Conservation (phyloP, 2,888 invertebrate genomes). For the Apotomis turbidana region DNA sequence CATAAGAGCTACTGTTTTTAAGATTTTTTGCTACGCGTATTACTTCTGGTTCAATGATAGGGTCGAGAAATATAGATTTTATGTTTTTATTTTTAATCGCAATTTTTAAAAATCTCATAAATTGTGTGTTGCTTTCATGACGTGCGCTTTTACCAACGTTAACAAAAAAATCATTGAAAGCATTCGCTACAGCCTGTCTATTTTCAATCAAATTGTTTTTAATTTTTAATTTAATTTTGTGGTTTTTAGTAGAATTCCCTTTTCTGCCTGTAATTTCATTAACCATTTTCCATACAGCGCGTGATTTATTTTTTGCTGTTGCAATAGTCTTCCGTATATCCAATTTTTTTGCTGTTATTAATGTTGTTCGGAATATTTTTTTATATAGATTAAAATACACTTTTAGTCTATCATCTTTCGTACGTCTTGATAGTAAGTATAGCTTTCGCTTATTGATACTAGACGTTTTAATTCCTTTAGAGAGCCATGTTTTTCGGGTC, state of each 20-base stretch:
- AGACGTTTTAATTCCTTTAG: neutral
- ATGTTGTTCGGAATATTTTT: neutral
- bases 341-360: neutral
- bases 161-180: neutral
- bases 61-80: neutral
- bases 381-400: neutral
- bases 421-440: neutral
- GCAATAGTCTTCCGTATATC: neutral
- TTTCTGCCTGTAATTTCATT: neutral
- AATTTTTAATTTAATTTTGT: neutral
- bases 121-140: neutral
- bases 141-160: neutral
- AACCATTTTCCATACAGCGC: neutral
- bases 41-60: constrained; percentile 7
- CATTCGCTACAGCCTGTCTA: neutral
- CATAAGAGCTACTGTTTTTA: neutral
- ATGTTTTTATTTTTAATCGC: neutral
- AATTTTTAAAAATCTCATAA: neutral
- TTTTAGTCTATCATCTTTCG: neutral
- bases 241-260: neutral
- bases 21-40: neutral
- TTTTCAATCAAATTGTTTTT: neutral
- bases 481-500: neutral
- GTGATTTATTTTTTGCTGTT: neutral
- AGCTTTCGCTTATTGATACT: neutral